A percentile compares a stretch with the other conserved stretches of the same genome.
These are phyloP conservation scores for Glaucomys volans DNA, from an alignment of 2,113 vertebrate species.

Conservation along the genomic window DNA sequence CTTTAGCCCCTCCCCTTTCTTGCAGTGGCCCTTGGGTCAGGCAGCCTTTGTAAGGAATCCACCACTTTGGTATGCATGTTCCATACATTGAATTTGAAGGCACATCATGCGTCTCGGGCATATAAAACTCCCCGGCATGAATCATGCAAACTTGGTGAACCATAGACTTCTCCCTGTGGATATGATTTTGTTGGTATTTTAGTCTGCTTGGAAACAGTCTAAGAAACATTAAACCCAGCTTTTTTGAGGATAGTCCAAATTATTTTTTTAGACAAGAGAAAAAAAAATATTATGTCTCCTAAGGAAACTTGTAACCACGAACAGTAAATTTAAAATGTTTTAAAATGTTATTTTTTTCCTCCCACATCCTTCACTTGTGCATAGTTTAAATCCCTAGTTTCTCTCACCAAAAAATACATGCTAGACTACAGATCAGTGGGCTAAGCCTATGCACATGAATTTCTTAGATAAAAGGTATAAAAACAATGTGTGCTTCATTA, in stretches of 20 bases:
- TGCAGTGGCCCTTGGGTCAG: background rate
- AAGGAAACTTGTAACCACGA: slow-evolving; percentile 80
- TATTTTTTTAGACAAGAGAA: slow-evolving; percentile 66
- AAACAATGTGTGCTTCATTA: background rate
- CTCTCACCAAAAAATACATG: slow-evolving; percentile 54
- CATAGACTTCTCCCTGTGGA: slow-evolving; percentile 78
- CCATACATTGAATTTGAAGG: background rate
- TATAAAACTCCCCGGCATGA: slow-evolving; percentile 59
- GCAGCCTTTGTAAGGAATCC: background rate
- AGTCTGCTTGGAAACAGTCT: slow-evolving; percentile 86
- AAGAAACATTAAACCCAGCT: slow-evolving; percentile 80
- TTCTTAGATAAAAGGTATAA: slow-evolving; percentile 18
- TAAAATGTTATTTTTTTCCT: slow-evolving; percentile 34
- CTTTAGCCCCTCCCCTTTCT: background rate
- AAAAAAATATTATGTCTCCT: slow-evolving; percentile 80
- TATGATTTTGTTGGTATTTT: slow-evolving; percentile 82
- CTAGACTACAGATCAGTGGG: background rate
- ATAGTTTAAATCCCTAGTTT: slow-evolving; percentile 66
- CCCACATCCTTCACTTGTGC: slow-evolving; percentile 61
- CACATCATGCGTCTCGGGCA: background rate
- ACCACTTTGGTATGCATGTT: background rate
- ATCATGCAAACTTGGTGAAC: slow-evolving; percentile 80
- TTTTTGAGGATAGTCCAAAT: slow-evolving; percentile 85
- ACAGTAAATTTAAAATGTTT: slow-evolving; percentile 79
- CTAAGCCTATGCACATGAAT: background rate